phyloP scores from a whole-genome alignment of 1,140 invertebrate genomes.

The Paralvinella palmiformis region DNA sequence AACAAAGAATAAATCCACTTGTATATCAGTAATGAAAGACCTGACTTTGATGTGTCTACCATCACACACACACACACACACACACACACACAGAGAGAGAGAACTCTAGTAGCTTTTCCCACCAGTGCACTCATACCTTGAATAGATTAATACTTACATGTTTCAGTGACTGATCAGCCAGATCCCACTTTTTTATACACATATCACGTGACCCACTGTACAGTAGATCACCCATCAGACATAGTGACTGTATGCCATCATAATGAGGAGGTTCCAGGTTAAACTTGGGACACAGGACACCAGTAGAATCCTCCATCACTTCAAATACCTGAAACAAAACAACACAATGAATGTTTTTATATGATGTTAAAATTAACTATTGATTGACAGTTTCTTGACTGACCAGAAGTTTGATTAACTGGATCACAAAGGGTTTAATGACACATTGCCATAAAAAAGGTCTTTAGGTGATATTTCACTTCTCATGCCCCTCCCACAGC shows the following conservation, averaged over 20 bases:
- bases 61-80: too few relatives aligned
- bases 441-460: too few relatives aligned
- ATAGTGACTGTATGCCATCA: constrained; percentile 78
- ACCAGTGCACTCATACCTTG: neutral
- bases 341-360: too few relatives aligned
- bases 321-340: constrained; percentile 58
- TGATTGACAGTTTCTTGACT: too few relatives aligned
- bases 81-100: neutral
- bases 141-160: constrained; percentile 54
- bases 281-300: constrained; percentile 59
- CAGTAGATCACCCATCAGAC: constrained; percentile 60
- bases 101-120: neutral
- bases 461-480: too few relatives aligned
- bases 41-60: too few relatives aligned
- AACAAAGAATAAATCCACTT: too few relatives aligned
- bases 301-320: constrained; percentile 55
- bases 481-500: too few relatives aligned
- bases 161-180: constrained; percentile 62
- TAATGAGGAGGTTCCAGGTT: constrained; percentile 83
- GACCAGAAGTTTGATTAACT: too few relatives aligned
- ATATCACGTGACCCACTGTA: constrained; percentile 82
- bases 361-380: too few relatives aligned
- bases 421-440: too few relatives aligned
- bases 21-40: too few relatives aligned
- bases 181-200: constrained; percentile 83